Percentiles rank a stretch among this genome's conserved stretches.
These are phyloP conservation scores for Orius laevigatus DNA, from an alignment of 1,140 invertebrate species.

Conservation along the genomic window DNA sequence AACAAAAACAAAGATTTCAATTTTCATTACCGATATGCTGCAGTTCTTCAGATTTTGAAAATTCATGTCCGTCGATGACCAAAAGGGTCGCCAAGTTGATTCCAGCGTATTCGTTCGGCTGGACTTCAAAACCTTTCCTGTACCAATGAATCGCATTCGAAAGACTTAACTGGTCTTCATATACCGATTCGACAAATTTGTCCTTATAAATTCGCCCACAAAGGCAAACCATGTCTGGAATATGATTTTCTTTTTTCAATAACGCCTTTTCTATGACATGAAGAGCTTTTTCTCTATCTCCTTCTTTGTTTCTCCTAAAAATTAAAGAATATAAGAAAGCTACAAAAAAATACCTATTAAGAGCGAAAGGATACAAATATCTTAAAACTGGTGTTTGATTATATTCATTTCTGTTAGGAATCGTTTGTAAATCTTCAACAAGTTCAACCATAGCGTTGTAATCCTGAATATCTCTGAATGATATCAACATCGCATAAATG, in stretches of 20 bases:
- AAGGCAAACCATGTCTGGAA: constrained; percentile 94
- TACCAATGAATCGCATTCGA: constrained; percentile 95
- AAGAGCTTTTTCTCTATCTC: constrained; percentile 86
- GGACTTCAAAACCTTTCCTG: constrained; percentile 87
- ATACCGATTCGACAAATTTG: constrained; percentile 91
- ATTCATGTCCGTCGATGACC: constrained; percentile 94
- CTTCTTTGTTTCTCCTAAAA: constrained; percentile 71
- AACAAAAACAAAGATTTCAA: constrained; percentile 8
- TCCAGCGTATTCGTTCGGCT: constrained; percentile 97
- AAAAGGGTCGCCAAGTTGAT: constrained; percentile 96
- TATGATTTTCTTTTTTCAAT: constrained; percentile 82
- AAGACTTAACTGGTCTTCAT: constrained; percentile 74
- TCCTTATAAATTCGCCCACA: constrained; percentile 99
- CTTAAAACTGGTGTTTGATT: constrained; percentile 77
- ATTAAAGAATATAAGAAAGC: not conserved
- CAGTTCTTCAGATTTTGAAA: constrained; percentile 76
- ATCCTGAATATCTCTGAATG: constrained; percentile 85
- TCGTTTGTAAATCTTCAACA: constrained; percentile 85
- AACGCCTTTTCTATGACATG: constrained; percentile 79
- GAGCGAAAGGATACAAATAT: constrained; percentile 90
- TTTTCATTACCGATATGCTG: constrained; percentile 56
- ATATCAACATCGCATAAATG: constrained; percentile 80
- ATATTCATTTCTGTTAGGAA: constrained; percentile 77
- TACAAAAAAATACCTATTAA: constrained; percentile 55
- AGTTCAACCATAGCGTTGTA: constrained; percentile 97